Evolutionary conservation across 2,797 vertebrate species (phyloP), one percentile per base, ranked within the genome.

Genomic region (Kryptolebias ocellatus): DNA sequence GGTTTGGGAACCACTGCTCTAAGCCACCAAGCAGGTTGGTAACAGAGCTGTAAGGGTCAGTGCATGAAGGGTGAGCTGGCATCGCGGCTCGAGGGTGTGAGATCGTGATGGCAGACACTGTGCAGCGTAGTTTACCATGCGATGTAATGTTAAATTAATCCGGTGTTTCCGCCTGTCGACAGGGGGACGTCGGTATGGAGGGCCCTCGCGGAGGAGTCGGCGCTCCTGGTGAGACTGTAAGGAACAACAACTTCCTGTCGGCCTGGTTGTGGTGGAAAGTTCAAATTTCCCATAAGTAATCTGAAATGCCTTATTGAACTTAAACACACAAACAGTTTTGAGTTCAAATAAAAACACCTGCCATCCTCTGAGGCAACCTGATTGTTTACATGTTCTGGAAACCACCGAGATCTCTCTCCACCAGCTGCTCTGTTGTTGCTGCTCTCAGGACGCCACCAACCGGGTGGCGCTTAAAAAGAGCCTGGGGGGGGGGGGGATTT

Each of bases 121-220:
- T 53, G 46, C 29, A 54, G 27, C 6, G 14, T 0, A 39, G n/a
- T 55, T 7, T 60, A 45, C 9, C 9, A 60, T n/a, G 11, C 11
- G n/a, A 12, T 29, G 28, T 34, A 52, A 31, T n/a, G 11, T 20
- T 53, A 2, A 34, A 18, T 63, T 58, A 58, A 45, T 45, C 7
- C 18, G n/a, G 27, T 0, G 0, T 65, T 3, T 67, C 61, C 42
- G 56, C 9, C 7, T 66, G 16, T 72, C 39, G 7, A 1, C 84
- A 95, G 94, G 94, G 94, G 1, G 88, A 90, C 31, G 0, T 77
- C 1, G 93, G 93, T 4, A 85, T 94, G 74, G 83, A 87, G 12
- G 94, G 94, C 27, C 90, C 94, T 0, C 86, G 64, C 1, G 94
- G 94, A 64, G 92, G 89, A 80, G 91, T 90, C 5, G 94, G 93